These are phyloP conservation scores for Gallinago undulata DNA, from an alignment of 2,113 vertebrate genomes.

Conservation along the genomic window DNA sequence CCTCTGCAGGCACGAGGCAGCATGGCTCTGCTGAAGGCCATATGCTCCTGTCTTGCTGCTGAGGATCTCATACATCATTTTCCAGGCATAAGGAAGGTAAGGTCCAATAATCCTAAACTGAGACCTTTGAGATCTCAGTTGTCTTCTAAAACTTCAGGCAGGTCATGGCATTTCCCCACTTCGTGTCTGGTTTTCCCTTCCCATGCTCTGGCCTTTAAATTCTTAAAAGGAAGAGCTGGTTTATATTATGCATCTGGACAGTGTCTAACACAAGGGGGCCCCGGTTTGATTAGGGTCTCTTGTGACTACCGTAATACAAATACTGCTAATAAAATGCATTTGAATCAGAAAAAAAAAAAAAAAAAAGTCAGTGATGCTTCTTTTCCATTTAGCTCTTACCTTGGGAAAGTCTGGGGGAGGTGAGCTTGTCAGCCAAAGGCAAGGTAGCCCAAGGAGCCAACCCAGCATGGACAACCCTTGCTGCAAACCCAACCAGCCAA, in stretches of 20 bases:
- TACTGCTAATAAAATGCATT: slow-evolving; percentile 12
- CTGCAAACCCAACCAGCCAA: background rate
- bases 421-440: background rate
- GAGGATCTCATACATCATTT: background rate
- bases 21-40: background rate
- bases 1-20: background rate
- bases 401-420: background rate
- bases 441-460: background rate
- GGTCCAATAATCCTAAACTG: background rate
- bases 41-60: background rate
- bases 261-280: slow-evolving; percentile 33
- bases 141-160: background rate
- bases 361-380: background rate
- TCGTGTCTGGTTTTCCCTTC: background rate
- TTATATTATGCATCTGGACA: slow-evolving; percentile 41
- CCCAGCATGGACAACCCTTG: background rate
- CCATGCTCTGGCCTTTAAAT: background rate
- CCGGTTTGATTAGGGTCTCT: slow-evolving; percentile 46
- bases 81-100: background rate
- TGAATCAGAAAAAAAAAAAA: background rate
- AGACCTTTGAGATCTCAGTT: background rate
- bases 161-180: background rate
- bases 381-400: background rate
- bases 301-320: slow-evolving; percentile 1
- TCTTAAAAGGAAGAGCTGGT: slow-evolving; percentile 41